Percentiles rank a stretch among this genome's conserved stretches.
These are phyloP conservation scores for Drosophila emarginata DNA, from an alignment of 2,888 invertebrate genomes.

Conservation along the genomic window DNA sequence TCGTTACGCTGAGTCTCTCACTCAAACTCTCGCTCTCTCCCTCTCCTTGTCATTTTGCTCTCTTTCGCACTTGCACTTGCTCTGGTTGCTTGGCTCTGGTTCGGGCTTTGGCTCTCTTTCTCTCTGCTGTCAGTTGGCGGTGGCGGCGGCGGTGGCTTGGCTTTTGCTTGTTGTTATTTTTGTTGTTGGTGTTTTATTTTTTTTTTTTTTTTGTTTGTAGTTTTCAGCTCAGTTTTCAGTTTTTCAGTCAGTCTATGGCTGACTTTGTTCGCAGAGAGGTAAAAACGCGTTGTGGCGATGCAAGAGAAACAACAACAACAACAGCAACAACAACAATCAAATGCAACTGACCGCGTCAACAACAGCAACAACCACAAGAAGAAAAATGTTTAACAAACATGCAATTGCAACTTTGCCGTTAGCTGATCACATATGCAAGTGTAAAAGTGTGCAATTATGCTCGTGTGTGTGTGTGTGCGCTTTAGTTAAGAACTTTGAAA, in stretches of 20 bases:
- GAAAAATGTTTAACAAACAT: slow-evolving; percentile 36
- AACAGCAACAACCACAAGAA: slow-evolving; percentile 22
- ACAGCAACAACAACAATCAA: slow-evolving; percentile 16
- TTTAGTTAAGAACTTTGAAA: slow-evolving; percentile 6
- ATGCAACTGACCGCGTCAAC: slow-evolving; percentile 10
- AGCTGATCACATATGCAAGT: slow-evolving; percentile 35
- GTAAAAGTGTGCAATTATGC: background rate
- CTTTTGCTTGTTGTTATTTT: slow-evolving; percentile 10
- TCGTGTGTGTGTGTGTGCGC: slow-evolving; percentile 6
- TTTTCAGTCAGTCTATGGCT: slow-evolving; percentile 73
- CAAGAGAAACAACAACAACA: slow-evolving; percentile 11
- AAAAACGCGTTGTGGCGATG: slow-evolving; percentile 51
- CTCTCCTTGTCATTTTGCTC: background rate
- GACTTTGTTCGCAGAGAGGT: slow-evolving; percentile 71
- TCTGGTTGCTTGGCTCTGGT: slow-evolving; percentile 6
- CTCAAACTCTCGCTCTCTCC: slow-evolving; percentile 24
- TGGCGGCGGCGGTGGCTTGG: slow-evolving; percentile 5
- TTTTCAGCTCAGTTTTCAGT: slow-evolving; percentile 48
- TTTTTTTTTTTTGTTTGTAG: slow-evolving; percentile 8
- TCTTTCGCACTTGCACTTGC: slow-evolving; percentile 7
- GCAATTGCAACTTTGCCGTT: slow-evolving; percentile 47
- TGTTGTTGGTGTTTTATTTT: slow-evolving; percentile 22
- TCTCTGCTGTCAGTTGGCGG: slow-evolving; percentile 11
- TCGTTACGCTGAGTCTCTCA: background rate
- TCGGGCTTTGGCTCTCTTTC: too few species aligned